Percentiles rank a stretch among this genome's conserved stretches.
Evolutionary conservation across 2,113 vertebrate species (phyloP).

Genomic region (Gymnocephalus cernua): DNA sequence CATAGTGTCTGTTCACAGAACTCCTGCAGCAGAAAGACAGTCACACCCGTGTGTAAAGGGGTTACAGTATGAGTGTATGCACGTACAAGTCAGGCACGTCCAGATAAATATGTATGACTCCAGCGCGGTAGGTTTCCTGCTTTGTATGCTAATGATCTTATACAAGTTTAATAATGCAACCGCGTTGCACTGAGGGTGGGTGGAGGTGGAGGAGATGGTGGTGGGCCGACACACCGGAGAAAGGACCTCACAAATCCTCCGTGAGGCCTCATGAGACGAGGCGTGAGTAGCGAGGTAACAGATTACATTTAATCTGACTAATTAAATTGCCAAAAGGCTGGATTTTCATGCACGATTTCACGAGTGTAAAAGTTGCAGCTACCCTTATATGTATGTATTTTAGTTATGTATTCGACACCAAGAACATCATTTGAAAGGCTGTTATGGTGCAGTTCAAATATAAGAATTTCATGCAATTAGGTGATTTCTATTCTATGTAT

Average conservation of each 20-base stretch:
- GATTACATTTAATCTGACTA: constrained; percentile 62
- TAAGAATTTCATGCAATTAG: neutral
- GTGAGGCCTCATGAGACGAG: constrained; percentile 40
- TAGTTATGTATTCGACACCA: neutral
- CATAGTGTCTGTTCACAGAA: constrained; percentile 17
- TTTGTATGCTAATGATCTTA: constrained; percentile 83
- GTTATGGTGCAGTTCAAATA: neutral
- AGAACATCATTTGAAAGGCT: neutral
- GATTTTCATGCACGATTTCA: constrained; percentile 12
- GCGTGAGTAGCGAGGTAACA: constrained; percentile 48
- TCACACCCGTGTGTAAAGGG: constrained; percentile 44
- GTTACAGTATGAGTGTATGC: constrained; percentile 64
- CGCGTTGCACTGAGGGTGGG: constrained; percentile 45
- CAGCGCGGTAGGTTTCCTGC: constrained; percentile 73
- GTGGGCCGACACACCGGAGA: constrained; percentile 22
- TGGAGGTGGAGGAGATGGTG: constrained; percentile 28
- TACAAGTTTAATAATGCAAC: constrained; percentile 81
- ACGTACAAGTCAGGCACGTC: constrained; percentile 56
- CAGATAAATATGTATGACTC: constrained; percentile 82
- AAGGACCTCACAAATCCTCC: constrained; percentile 36
- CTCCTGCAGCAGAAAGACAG: constrained; percentile 41
- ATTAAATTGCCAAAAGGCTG: constrained; percentile 41
- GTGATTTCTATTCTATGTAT: neutral
- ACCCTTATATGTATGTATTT: too few species aligned
- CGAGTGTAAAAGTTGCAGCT: constrained; percentile 4